Conservation (phyloP, 1,140 invertebrate species). For the Acromyrmex echinatior region DNA sequence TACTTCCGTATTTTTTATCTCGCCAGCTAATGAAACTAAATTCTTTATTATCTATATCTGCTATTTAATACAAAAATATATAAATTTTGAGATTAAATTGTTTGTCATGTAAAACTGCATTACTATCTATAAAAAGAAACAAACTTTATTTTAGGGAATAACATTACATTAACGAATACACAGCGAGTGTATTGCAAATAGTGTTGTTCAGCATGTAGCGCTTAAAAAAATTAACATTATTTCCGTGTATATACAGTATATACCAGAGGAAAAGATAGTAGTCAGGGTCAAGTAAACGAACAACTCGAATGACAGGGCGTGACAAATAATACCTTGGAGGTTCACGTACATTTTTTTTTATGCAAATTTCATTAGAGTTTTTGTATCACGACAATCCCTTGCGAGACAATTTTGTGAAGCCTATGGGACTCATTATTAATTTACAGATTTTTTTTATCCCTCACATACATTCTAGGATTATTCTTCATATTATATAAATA, state of each 20-base stretch:
- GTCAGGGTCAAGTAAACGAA: slow-evolving; percentile 60
- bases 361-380: slow-evolving; percentile 79
- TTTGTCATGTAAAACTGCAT: background rate
- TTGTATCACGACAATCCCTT: slow-evolving; percentile 58
- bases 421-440: slow-evolving; percentile 68
- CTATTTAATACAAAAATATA: background rate
- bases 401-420: slow-evolving; percentile 34
- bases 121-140: background rate
- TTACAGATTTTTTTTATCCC: slow-evolving; percentile 56
- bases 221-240: background rate
- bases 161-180: background rate
- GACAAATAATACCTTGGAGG: slow-evolving; percentile 73
- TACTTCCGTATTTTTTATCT: background rate
- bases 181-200: background rate
- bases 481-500: slow-evolving; percentile 38
- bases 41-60: background rate
- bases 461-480: background rate
- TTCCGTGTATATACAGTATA: background rate
- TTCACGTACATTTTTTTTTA: slow-evolving; percentile 74
- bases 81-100: background rate
- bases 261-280: background rate
- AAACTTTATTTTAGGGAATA: background rate
- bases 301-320: slow-evolving; percentile 66
- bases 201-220: background rate
- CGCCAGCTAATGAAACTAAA: background rate